Conservation (phyloP, 2,797 vertebrate species). For the Streptopelia turtur region DNA sequence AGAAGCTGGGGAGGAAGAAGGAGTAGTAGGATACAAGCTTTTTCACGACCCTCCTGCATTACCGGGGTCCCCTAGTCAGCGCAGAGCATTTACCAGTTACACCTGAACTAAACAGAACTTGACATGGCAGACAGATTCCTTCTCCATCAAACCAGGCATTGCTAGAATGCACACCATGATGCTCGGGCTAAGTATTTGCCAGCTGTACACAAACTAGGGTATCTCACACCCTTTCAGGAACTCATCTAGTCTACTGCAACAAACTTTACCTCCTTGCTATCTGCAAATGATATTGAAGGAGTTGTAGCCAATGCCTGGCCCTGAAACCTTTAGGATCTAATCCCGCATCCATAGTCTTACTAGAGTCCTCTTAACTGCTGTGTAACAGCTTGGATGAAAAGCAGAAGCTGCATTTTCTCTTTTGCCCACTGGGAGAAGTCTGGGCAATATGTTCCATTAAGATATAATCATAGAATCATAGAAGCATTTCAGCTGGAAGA, state of each 20-base stretch:
- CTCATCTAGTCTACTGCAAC: background rate
- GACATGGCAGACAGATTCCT: background rate
- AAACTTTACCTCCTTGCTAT: background rate
- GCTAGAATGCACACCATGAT: accelerated
- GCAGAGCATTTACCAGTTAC: background rate
- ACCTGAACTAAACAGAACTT: background rate
- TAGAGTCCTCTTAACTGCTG: background rate
- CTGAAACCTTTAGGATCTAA: background rate
- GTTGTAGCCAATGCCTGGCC: background rate
- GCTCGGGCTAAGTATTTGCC: background rate
- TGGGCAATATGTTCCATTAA: background rate
- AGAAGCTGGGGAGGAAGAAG: background rate
- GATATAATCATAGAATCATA: no score
- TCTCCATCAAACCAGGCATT: background rate
- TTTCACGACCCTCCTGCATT: background rate
- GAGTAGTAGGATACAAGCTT: background rate
- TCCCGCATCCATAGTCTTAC: background rate
- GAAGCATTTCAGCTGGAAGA: no score
- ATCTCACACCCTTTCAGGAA: background rate
- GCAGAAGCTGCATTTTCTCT: background rate
- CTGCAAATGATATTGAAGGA: background rate
- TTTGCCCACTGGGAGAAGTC: background rate
- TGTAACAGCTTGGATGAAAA: background rate
- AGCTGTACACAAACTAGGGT: background rate
- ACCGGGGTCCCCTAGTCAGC: background rate